Conservation (phyloP, 2,888 invertebrate genomes). For the Amorpha juglandis region DNA sequence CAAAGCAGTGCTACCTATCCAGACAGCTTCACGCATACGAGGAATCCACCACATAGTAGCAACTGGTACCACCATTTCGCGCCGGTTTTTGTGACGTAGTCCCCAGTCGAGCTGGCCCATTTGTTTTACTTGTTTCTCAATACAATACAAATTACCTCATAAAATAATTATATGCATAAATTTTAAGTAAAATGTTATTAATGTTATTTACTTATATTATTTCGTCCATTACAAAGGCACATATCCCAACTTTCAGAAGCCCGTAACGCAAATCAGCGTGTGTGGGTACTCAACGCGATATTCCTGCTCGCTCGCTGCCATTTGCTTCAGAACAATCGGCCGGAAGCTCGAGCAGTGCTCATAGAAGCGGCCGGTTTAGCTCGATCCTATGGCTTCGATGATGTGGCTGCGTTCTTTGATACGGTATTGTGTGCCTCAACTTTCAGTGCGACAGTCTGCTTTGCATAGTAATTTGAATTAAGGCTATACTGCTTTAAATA, state of each 20-base stretch:
- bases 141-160: too few relatives aligned
- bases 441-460: not conserved
- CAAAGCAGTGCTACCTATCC: too few relatives aligned
- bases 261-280: constrained; percentile 55
- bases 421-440: constrained; percentile 52
- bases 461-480: not conserved
- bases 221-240: not conserved
- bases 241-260: constrained; percentile 54
- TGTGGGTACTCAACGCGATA: constrained; percentile 69
- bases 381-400: constrained; percentile 53
- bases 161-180: too few relatives aligned
- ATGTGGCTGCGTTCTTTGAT: constrained; percentile 71
- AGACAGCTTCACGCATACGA: too few relatives aligned
- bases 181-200: too few relatives aligned
- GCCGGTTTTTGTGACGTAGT: too few relatives aligned
- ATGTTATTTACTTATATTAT: not conserved
- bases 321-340: constrained; percentile 71
- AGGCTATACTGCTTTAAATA: too few relatives aligned
- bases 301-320: constrained; percentile 73
- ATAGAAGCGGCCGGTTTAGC: constrained; percentile 61
- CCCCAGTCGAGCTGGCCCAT: too few relatives aligned
- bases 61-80: too few relatives aligned
- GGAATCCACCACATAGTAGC: too few relatives aligned
- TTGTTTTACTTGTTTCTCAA: too few relatives aligned
- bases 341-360: constrained; percentile 69